Percentiles rank a stretch among this genome's conserved stretches.
Evolutionary conservation across 1,140 invertebrate species (phyloP).

Genomic region (Drosophila tropicalis): DNA sequence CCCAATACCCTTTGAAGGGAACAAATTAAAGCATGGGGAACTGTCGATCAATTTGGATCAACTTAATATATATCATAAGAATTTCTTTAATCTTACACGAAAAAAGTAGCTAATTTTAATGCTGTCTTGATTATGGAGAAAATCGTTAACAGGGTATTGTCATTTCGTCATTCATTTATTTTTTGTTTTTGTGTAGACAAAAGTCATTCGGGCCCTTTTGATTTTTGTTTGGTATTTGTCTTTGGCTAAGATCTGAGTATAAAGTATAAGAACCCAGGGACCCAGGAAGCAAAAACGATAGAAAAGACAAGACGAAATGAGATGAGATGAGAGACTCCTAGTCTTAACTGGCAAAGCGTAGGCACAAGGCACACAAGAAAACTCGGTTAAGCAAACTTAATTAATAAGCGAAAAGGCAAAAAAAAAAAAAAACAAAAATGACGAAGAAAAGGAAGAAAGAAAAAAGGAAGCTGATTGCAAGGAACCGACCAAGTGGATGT

Average conservation of each 20-base stretch:
- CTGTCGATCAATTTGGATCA: no score
- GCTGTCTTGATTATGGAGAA: not conserved
- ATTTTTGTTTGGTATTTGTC: constrained; percentile 38
- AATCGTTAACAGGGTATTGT: not conserved
- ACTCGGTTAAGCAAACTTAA: constrained; percentile 76
- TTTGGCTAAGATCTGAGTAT: constrained; percentile 52
- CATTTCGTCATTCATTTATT: not conserved
- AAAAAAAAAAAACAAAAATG: constrained; percentile 14
- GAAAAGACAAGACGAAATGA: no score
- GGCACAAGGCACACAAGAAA: constrained; percentile 35
- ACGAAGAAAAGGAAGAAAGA: not conserved
- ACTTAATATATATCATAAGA: no score
- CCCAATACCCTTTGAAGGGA: constrained; percentile 1
- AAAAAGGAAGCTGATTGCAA: constrained; percentile 47
- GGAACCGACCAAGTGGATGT: constrained; percentile 17
- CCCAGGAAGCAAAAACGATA: not conserved
- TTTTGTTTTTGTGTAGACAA: not conserved
- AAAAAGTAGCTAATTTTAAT: no score
- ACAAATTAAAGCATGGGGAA: not conserved
- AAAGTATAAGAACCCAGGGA: constrained; percentile 14
- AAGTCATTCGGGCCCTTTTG: not conserved
- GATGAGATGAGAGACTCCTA: constrained; percentile 27
- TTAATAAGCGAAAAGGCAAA: constrained; percentile 63
- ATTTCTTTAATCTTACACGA: no score
- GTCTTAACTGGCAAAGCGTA: constrained; percentile 33